These are phyloP conservation scores for Scartelaos histophorus DNA, from an alignment of 2,113 vertebrate species.

Conservation along the genomic window DNA sequence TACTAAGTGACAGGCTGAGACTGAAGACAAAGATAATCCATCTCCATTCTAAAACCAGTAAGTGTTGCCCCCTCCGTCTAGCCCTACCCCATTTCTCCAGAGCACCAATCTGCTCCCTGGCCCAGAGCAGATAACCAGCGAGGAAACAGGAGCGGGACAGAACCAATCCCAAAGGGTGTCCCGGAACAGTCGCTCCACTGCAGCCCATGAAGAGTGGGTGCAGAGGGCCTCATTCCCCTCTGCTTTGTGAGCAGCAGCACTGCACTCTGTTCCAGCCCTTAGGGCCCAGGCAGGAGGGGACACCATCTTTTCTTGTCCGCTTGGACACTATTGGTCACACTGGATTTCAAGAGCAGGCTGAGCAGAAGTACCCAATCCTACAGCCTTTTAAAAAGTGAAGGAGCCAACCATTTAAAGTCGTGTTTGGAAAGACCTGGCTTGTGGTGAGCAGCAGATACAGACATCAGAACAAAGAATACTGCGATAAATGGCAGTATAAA, in stretches of 20 bases:
- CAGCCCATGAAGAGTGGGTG: conserved; percentile 52
- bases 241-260: conserved; percentile 60
- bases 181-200: conserved; percentile 35
- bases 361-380: conserved; percentile 43
- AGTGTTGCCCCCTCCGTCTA: conserved; percentile 41
- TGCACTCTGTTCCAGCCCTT: conserved; percentile 50
- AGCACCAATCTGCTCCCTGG: conserved; percentile 60
- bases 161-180: conserved; percentile 60
- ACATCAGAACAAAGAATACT: conserved; percentile 68
- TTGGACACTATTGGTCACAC: conserved; percentile 59
- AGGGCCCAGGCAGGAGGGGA: conserved; percentile 41
- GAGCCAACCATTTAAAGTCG: conserved; percentile 54
- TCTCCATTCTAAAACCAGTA: conserved; percentile 67
- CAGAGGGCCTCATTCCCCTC: conserved; percentile 57
- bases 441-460: conserved; percentile 58
- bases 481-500: conserved; percentile 55
- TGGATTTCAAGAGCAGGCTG: conserved; percentile 42
- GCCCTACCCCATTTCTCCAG: conserved; percentile 55
- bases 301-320: conserved; percentile 53
- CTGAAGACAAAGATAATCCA: conserved; percentile 70
- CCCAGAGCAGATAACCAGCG: conserved; percentile 73
- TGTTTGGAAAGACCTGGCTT: conserved; percentile 58
- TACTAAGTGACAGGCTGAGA: conserved; percentile 69
- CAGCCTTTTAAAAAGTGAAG: conserved; percentile 43
- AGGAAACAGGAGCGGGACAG: conserved; percentile 31